Percentiles rank a stretch among this genome's conserved stretches.
phyloP scores from a whole-genome alignment of 1,140 invertebrate species.

The Plutomurus gul region DNA sequence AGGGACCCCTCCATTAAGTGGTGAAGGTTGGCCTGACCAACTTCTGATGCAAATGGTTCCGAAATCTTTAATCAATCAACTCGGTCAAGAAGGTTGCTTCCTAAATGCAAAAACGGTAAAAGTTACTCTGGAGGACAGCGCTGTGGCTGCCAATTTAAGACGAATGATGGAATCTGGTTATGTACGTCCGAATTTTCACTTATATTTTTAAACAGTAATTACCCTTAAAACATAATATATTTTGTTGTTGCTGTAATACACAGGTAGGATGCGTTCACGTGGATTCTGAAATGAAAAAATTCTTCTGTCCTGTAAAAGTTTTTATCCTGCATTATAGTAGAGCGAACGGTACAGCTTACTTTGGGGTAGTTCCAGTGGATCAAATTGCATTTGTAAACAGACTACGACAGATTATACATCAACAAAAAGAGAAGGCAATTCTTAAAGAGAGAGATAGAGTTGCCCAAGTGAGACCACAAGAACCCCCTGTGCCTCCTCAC shows the following conservation, averaged over 20 bases:
- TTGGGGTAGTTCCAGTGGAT: not conserved
- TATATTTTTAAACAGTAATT: not conserved
- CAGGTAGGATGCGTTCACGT: not conserved
- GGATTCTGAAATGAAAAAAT: not conserved
- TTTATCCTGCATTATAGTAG: not conserved
- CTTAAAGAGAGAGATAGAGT: not conserved
- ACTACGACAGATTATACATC: not conserved
- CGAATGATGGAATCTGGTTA: not conserved
- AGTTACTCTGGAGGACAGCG: not conserved
- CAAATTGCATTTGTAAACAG: not conserved
- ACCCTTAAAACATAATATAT: not conserved
- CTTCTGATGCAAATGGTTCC: not conserved
- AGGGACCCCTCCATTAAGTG: not conserved
- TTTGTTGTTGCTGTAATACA: not conserved
- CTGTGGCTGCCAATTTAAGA: not conserved
- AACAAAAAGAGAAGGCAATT: not conserved
- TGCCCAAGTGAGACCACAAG: not conserved
- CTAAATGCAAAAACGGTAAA: not conserved
- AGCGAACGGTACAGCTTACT: not conserved
- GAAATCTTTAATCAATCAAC: not conserved
- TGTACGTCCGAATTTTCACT: not conserved
- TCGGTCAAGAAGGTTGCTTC: not conserved
- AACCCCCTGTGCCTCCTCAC: too few relatives aligned
- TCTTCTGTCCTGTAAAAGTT: not conserved
- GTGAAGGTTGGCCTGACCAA: not conserved